Base-by-base conservation (phyloP, 2,888 invertebrate species). In the Ennomos fuscantarius region DNA sequence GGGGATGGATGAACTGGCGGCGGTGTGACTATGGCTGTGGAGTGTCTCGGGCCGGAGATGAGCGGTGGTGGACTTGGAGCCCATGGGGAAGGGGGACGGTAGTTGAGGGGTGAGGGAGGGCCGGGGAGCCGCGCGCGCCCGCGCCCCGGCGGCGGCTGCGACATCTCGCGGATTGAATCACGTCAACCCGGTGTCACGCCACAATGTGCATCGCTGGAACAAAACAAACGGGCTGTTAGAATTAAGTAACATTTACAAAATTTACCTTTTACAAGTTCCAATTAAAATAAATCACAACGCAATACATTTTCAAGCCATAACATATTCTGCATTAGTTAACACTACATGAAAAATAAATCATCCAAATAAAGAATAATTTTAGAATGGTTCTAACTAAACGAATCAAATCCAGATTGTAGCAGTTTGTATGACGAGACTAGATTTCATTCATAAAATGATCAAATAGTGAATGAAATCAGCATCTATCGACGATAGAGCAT, bases 81-180 rank as follows among this genome's bases (percentile, higher is more conserved):
- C 93, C 96, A 96, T 46, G 96, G 96, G 36, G 96, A 96, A 10
- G 95, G 94, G 34, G 96, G 95, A 35, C 96, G 94, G 84, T 95
- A 96, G 73, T 95, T 94, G 64, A 94, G 93, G 47, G 95, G 95
- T 76, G 93, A 92, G 78, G 87, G 87, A 78, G 89, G 87, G 78
- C 85, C 87, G 65, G 87, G 85, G 57, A 78, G 79, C 66, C 84
- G 84, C 76, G 84, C 86, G 84, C 92, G 87, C 70, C 93, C 91
- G 70, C 91, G 90, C 72, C 89, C 93, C 70, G 87, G 88, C 58
- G 86, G 90, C 74, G 93, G 93, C 78, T 89, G 90, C 73, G 91
- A 92, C 91, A 92, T 92, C 73, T 81, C 86, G 84, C 85, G 91
- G 86, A 89, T 91, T 92, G 90, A 87, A 71, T 68, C 89, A 69